These are phyloP conservation scores for Patiria pectinifera DNA, from an alignment of 53 echinoderm and acorn worm species.

Conservation along the genomic window DNA sequence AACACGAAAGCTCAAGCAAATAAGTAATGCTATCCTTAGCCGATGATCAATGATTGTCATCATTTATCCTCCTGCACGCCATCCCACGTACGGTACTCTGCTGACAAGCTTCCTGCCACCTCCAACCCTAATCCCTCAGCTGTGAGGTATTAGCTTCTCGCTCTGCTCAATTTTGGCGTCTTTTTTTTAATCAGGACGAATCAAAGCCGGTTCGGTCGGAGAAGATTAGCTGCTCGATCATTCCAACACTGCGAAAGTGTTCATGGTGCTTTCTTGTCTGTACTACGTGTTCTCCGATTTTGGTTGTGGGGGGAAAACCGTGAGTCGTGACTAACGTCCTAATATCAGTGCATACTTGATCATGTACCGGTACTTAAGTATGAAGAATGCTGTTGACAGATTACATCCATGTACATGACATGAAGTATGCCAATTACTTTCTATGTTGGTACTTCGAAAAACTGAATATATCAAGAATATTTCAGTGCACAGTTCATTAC, in stretches of 20 bases:
- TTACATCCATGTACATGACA: not conserved
- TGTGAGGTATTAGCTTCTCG: not conserved
- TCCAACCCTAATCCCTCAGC: slow-evolving; percentile 13
- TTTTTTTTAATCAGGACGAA: slow-evolving; percentile 54
- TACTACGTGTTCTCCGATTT: not conserved
- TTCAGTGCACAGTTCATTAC: too few species aligned
- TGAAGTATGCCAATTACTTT: not conserved
- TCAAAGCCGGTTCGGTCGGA: slow-evolving; percentile 55
- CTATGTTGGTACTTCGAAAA: too few species aligned
- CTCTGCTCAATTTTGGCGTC: not conserved
- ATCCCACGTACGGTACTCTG: not conserved
- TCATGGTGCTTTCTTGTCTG: not conserved
- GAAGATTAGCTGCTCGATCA: slow-evolving; percentile 56
- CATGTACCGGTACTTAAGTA: slow-evolving; percentile 5
- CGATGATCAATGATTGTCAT: not conserved
- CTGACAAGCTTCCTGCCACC: slow-evolving; percentile 7
- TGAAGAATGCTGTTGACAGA: not conserved
- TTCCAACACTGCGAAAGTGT: not conserved
- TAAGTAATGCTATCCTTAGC: not conserved
- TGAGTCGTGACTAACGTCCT: not conserved
- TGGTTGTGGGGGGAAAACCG: not conserved
- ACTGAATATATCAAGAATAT: too few species aligned
- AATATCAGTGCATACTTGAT: slow-evolving; percentile 10
- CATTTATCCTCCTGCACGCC: not conserved
- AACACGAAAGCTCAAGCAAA: not conserved